Evolutionary conservation across 1,140 invertebrate species (phyloP).

Genomic region (Macrobrachium nipponense): DNA sequence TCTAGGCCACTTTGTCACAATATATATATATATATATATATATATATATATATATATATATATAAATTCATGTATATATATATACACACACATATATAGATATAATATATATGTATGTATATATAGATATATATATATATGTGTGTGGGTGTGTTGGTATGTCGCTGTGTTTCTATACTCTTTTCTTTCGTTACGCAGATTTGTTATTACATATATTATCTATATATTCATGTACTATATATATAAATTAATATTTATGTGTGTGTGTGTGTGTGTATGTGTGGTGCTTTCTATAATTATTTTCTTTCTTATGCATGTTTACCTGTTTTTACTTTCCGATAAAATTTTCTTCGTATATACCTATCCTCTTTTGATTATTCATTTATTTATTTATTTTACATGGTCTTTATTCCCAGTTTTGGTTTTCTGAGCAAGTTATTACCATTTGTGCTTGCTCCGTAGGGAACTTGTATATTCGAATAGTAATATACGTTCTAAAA

Average conservation of each 20-base stretch:
- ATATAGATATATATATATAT: neutral
- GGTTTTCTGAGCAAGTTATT: too few relatives aligned
- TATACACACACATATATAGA: neutral
- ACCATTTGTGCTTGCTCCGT: too few relatives aligned
- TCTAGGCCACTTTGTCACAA: too few relatives aligned
- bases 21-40: neutral
- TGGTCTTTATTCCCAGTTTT: too few relatives aligned
- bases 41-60: conserved; percentile 7
- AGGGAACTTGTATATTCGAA: too few relatives aligned
- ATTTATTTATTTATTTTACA: too few relatives aligned
- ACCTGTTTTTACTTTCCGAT: too few relatives aligned
- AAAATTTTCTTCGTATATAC: too few relatives aligned
- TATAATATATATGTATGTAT: conserved; percentile 2
- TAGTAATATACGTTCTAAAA: too few relatives aligned
- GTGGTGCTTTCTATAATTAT: neutral
- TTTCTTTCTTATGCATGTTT: too few relatives aligned
- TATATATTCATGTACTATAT: neutral
- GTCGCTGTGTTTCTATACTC: neutral
- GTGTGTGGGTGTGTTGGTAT: neutral
- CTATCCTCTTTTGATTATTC: too few relatives aligned
- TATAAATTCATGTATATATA: conserved; percentile 1
- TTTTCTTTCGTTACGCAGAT: neutral
- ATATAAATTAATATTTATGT: neutral
- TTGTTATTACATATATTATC: neutral
- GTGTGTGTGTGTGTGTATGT: neutral